Evolutionary conservation across 1,140 invertebrate species (phyloP).

Genomic region (Xylocopa sonorina): DNA sequence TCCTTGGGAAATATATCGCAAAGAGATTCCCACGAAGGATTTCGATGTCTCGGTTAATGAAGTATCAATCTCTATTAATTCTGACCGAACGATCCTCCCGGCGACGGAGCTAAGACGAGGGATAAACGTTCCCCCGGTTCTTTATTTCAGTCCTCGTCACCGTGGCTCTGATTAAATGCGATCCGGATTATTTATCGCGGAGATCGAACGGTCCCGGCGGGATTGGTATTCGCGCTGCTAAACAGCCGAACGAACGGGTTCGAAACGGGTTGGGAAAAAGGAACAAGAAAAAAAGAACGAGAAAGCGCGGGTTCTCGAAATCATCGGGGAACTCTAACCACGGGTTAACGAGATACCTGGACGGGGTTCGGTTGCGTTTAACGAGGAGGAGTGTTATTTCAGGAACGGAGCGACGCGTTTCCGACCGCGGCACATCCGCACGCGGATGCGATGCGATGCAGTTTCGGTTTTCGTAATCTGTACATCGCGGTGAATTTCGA

Average conservation of each 20-base stretch:
- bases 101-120: neutral
- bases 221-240: neutral
- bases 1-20: neutral
- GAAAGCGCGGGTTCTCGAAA: conserved; percentile 3
- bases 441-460: too few species aligned
- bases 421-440: neutral
- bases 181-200: neutral
- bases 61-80: conserved; percentile 19
- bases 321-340: too few species aligned
- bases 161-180: neutral
- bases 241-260: neutral
- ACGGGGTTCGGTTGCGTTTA: conserved; percentile 20
- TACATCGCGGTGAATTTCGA: neutral
- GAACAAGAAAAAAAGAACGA: too few species aligned
- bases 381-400: conserved; percentile 44
- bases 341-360: conserved; percentile 28
- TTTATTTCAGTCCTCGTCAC: neutral
- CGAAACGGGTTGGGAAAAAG: too few species aligned
- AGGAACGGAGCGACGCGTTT: conserved; percentile 13
- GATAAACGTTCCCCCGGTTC: neutral
- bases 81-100: neutral
- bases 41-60: conserved; percentile 17
- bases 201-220: neutral
- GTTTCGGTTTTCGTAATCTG: conserved; percentile 38
- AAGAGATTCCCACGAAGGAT: neutral